A percentile compares a stretch with the other conserved stretches of the same genome.
Evolutionary conservation across 1,140 invertebrate genomes (phyloP).

Genomic region (Hylaeus volcanicus): DNA sequence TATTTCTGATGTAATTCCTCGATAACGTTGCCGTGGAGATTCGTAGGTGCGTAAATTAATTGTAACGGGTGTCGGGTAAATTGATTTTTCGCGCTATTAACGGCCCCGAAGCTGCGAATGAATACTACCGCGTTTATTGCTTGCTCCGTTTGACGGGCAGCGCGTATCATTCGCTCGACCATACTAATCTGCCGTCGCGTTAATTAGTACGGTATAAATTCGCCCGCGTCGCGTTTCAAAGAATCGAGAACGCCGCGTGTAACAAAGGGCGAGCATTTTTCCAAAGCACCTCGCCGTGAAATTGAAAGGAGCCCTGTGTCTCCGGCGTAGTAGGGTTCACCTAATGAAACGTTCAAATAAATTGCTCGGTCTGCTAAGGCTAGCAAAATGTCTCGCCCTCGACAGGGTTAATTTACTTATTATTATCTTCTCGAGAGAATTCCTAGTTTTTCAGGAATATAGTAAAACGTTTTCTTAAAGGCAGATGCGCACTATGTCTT

Average conservation of each 20-base stretch:
- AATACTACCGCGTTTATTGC: neutral
- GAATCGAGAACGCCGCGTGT: neutral
- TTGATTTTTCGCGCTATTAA: neutral
- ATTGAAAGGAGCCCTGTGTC: neutral
- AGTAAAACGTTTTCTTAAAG: too few species aligned
- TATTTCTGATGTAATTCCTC: too few species aligned
- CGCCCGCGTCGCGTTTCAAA: neutral
- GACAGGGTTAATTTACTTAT: slow-evolving; percentile 35
- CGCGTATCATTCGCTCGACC: neutral
- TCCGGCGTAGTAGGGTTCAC: neutral
- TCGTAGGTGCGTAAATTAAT: neutral
- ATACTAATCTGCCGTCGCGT: neutral
- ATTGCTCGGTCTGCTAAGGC: neutral
- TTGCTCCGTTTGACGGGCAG: neutral
- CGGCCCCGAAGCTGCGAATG: neutral
- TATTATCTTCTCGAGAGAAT: neutral
- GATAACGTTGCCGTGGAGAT: too few species aligned
- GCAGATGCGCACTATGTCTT: too few species aligned
- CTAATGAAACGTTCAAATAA: slow-evolving; percentile 35
- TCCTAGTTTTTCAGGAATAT: too few species aligned
- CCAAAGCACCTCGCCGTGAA: neutral
- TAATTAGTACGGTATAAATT: slow-evolving; percentile 32
- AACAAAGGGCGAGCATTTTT: neutral
- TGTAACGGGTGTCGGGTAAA: neutral
- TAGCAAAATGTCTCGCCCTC: slow-evolving; percentile 16